These are phyloP conservation scores for Actinia equina DNA, from an alignment of 64 coral and sea anemone genomes.

Conservation along the genomic window DNA sequence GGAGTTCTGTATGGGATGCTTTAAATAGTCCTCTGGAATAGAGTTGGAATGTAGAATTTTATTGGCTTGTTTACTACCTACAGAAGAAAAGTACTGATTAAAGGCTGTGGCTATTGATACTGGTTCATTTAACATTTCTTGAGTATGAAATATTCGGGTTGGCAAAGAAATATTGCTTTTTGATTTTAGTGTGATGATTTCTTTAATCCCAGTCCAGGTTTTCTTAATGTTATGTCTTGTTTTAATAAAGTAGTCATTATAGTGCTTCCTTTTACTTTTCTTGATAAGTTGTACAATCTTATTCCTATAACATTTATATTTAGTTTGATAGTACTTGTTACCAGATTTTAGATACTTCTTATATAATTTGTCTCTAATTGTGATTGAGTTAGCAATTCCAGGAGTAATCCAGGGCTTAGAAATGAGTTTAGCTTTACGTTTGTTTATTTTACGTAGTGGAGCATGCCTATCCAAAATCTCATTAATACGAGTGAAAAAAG, in stretches of 20 bases:
- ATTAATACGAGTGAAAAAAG: not conserved
- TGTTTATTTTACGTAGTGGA: not conserved
- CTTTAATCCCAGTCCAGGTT: not conserved
- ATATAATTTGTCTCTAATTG: slow-evolving; percentile 17
- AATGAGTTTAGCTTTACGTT: slow-evolving; percentile 18
- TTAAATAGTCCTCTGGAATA: slow-evolving; percentile 2
- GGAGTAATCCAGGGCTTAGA: not conserved
- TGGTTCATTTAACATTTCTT: not conserved
- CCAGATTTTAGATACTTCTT: slow-evolving; percentile 30
- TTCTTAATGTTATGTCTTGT: slow-evolving; percentile 12
- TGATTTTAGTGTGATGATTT: not conserved
- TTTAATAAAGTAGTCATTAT: slow-evolving; percentile 27
- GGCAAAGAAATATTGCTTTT: not conserved
- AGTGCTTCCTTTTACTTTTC: slow-evolving; percentile 33
- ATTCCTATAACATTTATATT: slow-evolving; percentile 35
- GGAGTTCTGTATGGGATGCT: not conserved
- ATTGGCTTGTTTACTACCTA: slow-evolving; percentile 13
- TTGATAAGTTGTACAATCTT: slow-evolving; percentile 26
- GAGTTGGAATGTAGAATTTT: not conserved
- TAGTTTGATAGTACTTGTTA: slow-evolving; percentile 23
- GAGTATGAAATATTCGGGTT: not conserved
- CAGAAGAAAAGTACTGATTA: slow-evolving; percentile 39
- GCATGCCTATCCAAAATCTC: not conserved
- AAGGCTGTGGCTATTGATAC: slow-evolving; percentile 25
- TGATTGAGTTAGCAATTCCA: slow-evolving; percentile 9